Evolutionary conservation across 2,888 invertebrate genomes (phyloP), one percentile per base, ranked within the genome.

Genomic region (Chloroclystis v-ata): DNA sequence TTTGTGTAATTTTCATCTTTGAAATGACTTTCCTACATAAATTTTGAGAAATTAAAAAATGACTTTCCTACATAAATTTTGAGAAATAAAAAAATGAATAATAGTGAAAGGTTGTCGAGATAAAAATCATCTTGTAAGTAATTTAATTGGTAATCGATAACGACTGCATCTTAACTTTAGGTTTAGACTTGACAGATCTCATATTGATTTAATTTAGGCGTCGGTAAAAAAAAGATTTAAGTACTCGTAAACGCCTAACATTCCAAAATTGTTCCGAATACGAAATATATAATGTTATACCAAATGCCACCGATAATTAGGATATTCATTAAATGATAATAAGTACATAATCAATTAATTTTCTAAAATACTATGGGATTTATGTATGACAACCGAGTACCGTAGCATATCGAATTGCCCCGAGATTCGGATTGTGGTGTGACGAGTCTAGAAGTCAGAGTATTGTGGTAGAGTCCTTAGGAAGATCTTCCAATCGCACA

Each of bases 381-480:
- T 44, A 28, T 16, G 24, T 12, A 35, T 28, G 32, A 12, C 30
- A 45, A 64, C 69, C 63, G 76, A 72, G 80, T 82, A 80, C 82
- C 81, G 74, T 71, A 65, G 75, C 75, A 72, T 68, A 57, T 70
- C 68, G 65, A 69, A 61, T 57, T 54, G 42, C 58, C 48, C 56
- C 49, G 49, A 56, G 42, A 56, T 45, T 60, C 60, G 50, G 57
- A 67, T 71, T 72, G 63, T 72, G 71, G 63, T 69, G 67, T 65
- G 65, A 67, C 67, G 65, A 56, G 59, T 65, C 60, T 72, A 72
- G 69, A 60, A 67, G 72, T 66, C 65, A 61, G 67, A 71, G 63
- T 65, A 65, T 72, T 70, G 69, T 75, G 67, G 72, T 81, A 82
- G 80, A 73, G 65, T 75, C 66, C 63, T 69, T 82, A 79, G 77